A percentile compares a stretch with the other conserved stretches of the same genome.
Evolutionary conservation across 2,113 vertebrate genomes (phyloP).

Genomic region (Triplophysa siluroides): DNA sequence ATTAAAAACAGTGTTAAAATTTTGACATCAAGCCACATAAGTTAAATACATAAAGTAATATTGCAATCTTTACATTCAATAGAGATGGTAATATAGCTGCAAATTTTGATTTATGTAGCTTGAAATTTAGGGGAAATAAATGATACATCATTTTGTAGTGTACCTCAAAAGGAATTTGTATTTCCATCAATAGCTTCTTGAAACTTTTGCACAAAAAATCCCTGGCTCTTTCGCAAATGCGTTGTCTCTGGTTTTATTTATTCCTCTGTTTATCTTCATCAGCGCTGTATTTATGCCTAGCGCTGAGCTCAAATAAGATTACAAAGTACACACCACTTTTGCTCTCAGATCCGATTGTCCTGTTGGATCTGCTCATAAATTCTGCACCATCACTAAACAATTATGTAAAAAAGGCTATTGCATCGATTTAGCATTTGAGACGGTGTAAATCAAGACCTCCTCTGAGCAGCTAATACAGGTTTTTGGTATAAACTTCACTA

Average conservation of each 20-base stretch:
- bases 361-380: neutral
- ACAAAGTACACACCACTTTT: neutral
- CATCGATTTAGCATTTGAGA: neutral
- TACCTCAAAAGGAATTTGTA: no score
- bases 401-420: neutral
- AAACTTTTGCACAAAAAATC: no score
- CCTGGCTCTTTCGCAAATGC: neutral
- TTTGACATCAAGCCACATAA: no score
- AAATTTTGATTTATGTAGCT: no score
- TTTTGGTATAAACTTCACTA: conserved; percentile 29
- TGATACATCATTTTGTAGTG: no score
- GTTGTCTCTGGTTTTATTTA: neutral
- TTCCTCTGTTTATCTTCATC: neutral
- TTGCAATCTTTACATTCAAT: no score
- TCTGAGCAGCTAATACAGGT: conserved; percentile 6
- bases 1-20: no score
- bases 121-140: no score
- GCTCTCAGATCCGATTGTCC: neutral
- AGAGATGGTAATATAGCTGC: no score
- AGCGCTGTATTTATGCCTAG: neutral
- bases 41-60: no score
- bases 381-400: neutral
- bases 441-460: neutral
- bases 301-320: neutral
- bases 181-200: no score